Conservation (phyloP, 1,140 invertebrate species). For the Calosoma granatense region DNA sequence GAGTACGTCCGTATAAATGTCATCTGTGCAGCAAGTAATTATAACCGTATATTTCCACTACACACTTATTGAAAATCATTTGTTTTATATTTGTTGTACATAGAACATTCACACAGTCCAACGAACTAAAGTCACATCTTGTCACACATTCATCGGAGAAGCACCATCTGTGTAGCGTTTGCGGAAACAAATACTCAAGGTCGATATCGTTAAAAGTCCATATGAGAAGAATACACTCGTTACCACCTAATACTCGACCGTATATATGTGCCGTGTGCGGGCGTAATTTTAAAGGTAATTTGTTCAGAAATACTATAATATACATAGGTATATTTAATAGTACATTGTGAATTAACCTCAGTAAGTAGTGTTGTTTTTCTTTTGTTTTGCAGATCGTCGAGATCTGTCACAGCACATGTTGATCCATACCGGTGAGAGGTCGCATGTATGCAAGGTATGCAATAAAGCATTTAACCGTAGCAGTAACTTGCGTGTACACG, state of each 20-base stretch:
- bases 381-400: not conserved
- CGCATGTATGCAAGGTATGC: not conserved
- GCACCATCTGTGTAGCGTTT: constrained; percentile 5
- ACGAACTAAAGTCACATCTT: constrained; percentile 7
- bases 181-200: not conserved
- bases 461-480: constrained; percentile 9
- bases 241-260: not conserved
- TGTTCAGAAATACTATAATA: too few relatives aligned
- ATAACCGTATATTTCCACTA: constrained; percentile 3
- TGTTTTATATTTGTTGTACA: not conserved
- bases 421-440: not conserved
- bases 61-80: not conserved
- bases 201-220: not conserved
- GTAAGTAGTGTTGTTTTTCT: constrained; percentile 35
- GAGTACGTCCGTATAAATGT: not conserved
- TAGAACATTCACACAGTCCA: constrained; percentile 1
- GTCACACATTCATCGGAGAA: not conserved
- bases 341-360: constrained; percentile 32
- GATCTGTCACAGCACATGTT: constrained; percentile 3
- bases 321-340: too few relatives aligned
- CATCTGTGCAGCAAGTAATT: not conserved
- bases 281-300: constrained; percentile 6
- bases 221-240: not conserved
- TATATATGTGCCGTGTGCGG: not conserved
- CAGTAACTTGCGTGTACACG: constrained; percentile 3